Base-by-base conservation (phyloP, 2,888 invertebrate genomes). In the Aplocera efformata region DNA sequence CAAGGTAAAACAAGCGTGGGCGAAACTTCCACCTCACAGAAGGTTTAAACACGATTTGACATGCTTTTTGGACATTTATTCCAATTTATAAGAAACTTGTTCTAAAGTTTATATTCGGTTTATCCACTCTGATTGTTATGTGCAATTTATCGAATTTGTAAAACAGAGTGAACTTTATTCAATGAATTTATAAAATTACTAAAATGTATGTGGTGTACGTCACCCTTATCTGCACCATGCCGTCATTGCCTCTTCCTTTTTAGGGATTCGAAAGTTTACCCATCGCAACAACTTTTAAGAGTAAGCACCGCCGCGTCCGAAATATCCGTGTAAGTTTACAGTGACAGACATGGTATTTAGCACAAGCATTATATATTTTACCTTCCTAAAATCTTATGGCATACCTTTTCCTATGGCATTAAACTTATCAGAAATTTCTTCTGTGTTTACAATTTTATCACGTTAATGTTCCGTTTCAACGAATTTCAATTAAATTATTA, bases 1-100 rank as follows among this genome's bases (percentile, higher is more conserved):
- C 56, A 53, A 57, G 60, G 10, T 55, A 42, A 60, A 63, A 60
- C 43, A 53, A 58, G 64, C 63, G 79, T 80, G 72, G 79, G 79
- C 63, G 75, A 65, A 53, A 42, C 28, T 39, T 47, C 27, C 50
- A 48, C 39, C 53, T 55, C 47, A 63, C 66, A 60, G 67, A 70
- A 70, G 64, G 60, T 60, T 63, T 54, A 57, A 62, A 63, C 59
- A 56, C 53, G 51, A 67, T 67, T 67, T 56, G 65, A 64, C 58
- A 67, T 56, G 66, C 58, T 62, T 61, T 63, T 63, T 56, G 61
- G 59, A 60, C 49, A 41, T 53, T 60, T 58, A 60, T 64, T 50
- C 46, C 42, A 51, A 67, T 60, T 60, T 59, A 61, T 58, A 26
- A 26, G 9, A 35, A 31, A 34, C 29, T 31, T 24, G 21, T 29